These are phyloP conservation scores for Strix aluco DNA, from an alignment of 2,113 vertebrate species.

Conservation along the genomic window DNA sequence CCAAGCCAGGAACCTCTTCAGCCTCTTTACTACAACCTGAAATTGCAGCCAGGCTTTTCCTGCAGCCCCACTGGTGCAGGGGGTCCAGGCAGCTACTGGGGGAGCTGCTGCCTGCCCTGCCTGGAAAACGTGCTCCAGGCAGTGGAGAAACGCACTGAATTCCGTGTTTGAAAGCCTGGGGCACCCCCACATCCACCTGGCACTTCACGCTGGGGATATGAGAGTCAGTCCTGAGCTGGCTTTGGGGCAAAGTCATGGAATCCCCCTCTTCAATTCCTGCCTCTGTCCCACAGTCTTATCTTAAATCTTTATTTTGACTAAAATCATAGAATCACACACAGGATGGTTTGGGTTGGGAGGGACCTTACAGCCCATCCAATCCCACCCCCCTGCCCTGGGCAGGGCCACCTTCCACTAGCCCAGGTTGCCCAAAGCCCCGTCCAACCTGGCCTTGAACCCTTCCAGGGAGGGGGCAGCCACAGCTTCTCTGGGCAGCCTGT, in stretches of 20 bases:
- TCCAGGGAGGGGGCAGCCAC: too few species aligned
- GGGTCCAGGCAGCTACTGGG: neutral
- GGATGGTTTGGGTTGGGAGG: too few species aligned
- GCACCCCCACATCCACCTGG: neutral
- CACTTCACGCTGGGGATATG: too few species aligned
- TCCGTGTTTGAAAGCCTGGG: too few species aligned
- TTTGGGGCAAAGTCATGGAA: neutral
- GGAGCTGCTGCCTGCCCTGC: neutral
- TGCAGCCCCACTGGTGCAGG: accelerated
- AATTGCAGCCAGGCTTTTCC: neutral
- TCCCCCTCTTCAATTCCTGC: neutral
- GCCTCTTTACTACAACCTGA: neutral
- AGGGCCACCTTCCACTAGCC: too few species aligned
- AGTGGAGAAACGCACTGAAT: accelerated
- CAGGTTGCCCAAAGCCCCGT: too few species aligned
- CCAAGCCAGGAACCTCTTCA: neutral
- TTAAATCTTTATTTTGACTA: neutral
- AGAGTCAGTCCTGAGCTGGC: neutral
- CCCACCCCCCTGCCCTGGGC: too few species aligned
- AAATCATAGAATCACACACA: too few species aligned
- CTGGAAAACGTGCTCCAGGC: neutral
- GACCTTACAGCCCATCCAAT: too few species aligned
- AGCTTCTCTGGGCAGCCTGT: too few species aligned
- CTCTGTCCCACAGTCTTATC: neutral
- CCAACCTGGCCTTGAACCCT: too few species aligned